These are phyloP conservation scores for Cynopterus sphinx DNA, from an alignment of 2,797 vertebrate genomes.

Conservation along the genomic window DNA sequence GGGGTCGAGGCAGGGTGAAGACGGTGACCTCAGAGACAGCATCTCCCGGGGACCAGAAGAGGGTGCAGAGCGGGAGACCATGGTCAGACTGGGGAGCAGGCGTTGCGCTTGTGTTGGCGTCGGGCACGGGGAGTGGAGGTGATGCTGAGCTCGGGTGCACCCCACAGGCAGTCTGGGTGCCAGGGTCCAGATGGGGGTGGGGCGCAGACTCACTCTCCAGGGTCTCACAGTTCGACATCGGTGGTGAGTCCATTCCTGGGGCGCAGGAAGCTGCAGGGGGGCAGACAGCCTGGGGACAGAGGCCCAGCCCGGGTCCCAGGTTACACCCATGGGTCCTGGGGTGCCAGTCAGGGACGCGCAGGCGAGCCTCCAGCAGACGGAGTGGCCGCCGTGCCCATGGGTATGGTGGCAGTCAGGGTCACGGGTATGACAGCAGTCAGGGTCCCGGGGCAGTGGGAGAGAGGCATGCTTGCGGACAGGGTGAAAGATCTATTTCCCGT, in stretches of 20 bases:
- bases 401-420: neutral
- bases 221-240: neutral
- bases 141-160: neutral
- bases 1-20: neutral
- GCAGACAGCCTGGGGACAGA: rapidly evolving
- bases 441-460: neutral
- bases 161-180: rapidly evolving
- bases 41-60: rapidly evolving
- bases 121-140: neutral
- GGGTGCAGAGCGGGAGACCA: neutral
- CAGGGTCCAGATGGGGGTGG: neutral
- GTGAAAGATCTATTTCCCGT: too few relatives aligned
- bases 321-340: neutral
- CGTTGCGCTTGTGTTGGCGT: neutral
- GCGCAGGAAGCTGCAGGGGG: too few relatives aligned
- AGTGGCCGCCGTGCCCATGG: neutral
- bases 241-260: neutral
- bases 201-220: rapidly evolving
- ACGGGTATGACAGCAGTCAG: neutral
- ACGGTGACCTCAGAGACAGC: neutral
- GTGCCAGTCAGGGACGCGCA: rapidly evolving
- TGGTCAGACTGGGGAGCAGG: rapidly evolving
- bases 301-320: neutral
- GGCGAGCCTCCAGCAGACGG: neutral
- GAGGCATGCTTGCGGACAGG: neutral